phyloP scores from a whole-genome alignment of 1,140 invertebrate species.

The Pachyrhynchus sulphureomaculatus region DNA sequence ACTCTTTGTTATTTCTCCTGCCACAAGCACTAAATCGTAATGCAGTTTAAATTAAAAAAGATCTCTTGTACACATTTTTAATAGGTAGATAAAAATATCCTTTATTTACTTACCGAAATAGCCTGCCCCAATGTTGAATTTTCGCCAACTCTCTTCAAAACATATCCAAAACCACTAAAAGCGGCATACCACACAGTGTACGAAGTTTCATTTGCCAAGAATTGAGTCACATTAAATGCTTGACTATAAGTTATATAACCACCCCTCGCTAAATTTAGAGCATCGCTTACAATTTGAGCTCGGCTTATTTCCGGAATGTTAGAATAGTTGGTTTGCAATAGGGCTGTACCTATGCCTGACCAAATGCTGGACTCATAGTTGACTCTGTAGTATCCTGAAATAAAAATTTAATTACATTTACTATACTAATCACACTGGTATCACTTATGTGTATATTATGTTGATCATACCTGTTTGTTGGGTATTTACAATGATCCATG shows the following conservation, averaged over 20 bases:
- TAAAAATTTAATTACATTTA: neutral
- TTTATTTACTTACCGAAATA: slow-evolving; percentile 1
- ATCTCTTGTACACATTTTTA: too few relatives aligned
- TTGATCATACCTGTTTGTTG: slow-evolving; percentile 60
- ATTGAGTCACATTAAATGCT: slow-evolving; percentile 60
- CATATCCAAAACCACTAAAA: slow-evolving; percentile 37
- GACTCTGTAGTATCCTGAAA: slow-evolving; percentile 73
- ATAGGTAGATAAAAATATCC: neutral
- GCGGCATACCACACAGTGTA: slow-evolving; percentile 67
- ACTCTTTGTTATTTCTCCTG: too few relatives aligned
- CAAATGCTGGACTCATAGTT: slow-evolving; percentile 73
- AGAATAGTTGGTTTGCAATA: slow-evolving; percentile 55
- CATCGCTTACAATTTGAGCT: slow-evolving; percentile 79
- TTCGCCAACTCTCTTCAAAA: neutral
- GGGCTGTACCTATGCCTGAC: slow-evolving; percentile 58
- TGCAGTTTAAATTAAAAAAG: too few relatives aligned
- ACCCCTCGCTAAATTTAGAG: slow-evolving; percentile 62
- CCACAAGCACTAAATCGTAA: too few relatives aligned
- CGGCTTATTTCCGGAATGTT: slow-evolving; percentile 70
- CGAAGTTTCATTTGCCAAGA: slow-evolving; percentile 61
- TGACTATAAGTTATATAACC: slow-evolving; percentile 51
- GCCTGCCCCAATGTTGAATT: neutral
- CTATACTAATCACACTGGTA: neutral
- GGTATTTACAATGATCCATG: slow-evolving; percentile 71
- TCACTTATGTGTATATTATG: neutral